These are phyloP conservation scores for Cyanistes caeruleus DNA, from an alignment of 2,113 vertebrate species.

Conservation along the genomic window DNA sequence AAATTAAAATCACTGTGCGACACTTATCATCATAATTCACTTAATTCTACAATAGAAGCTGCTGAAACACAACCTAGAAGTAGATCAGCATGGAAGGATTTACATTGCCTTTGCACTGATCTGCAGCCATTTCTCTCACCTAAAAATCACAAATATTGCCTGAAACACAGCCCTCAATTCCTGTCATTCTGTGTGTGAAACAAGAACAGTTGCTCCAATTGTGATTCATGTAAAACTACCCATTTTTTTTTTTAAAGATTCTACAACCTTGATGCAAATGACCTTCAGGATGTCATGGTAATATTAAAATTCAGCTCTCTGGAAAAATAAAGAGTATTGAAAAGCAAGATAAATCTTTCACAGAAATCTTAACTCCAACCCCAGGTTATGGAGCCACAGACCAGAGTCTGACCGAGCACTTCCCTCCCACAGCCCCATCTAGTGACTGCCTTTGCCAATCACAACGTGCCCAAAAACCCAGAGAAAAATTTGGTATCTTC, in stretches of 20 bases:
- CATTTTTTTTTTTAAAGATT: neutral
- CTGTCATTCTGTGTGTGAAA: neutral
- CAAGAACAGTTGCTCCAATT: neutral
- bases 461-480: neutral
- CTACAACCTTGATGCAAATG: neutral
- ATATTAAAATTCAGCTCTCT: neutral
- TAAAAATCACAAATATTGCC: neutral
- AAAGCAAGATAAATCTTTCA: neutral
- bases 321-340: neutral
- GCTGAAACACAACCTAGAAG: neutral
- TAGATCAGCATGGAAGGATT: neutral
- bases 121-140: neutral
- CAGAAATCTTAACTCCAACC: neutral
- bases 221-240: neutral
- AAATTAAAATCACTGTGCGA: neutral
- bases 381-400: neutral
- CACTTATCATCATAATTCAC: neutral
- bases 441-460: neutral
- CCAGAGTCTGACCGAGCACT: neutral
- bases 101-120: neutral
- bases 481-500: neutral
- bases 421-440: conserved; percentile 9
- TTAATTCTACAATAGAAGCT: neutral
- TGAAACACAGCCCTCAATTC: neutral
- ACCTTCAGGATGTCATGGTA: neutral